These are phyloP conservation scores for Chirona hameri DNA, from an alignment of 2,888 invertebrate genomes.

Conservation along the genomic window DNA sequence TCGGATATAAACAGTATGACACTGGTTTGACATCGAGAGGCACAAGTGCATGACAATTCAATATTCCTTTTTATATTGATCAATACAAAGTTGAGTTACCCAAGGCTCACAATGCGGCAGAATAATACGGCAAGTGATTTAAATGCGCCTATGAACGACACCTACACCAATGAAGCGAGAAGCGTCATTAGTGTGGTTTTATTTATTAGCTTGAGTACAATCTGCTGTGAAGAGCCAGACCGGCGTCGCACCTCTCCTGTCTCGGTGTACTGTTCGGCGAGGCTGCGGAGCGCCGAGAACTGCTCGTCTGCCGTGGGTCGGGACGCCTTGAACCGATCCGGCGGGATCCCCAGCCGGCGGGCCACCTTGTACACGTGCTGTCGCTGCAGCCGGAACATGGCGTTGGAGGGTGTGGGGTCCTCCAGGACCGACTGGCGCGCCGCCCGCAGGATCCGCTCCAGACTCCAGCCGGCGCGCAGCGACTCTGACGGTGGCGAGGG, in stretches of 20 bases:
- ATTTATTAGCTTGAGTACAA: no score
- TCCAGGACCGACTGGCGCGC: not conserved
- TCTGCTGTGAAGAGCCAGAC: no score
- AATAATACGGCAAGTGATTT: no score
- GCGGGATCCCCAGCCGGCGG: not conserved
- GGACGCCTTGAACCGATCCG: not conserved
- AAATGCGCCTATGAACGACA: no score
- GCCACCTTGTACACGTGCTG: not conserved
- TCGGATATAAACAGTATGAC: no score
- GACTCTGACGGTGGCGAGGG: not conserved
- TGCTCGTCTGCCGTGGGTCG: not conserved
- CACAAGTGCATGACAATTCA: no score
- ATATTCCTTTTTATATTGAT: no score
- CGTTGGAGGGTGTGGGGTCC: not conserved
- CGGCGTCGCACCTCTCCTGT: not conserved
- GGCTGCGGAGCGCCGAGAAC: not conserved
- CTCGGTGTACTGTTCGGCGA: not conserved
- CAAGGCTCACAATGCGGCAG: no score
- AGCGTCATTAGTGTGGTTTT: no score
- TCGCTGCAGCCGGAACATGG: slow-evolving; percentile 1
- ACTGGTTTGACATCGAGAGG: no score
- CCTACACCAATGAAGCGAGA: no score
- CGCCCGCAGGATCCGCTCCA: slow-evolving; percentile 2
- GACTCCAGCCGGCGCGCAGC: not conserved
- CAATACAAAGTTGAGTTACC: no score